Evolutionary conservation across 2,888 invertebrate genomes (phyloP).

Genomic region (Venustoraphidia nigricollis): DNA sequence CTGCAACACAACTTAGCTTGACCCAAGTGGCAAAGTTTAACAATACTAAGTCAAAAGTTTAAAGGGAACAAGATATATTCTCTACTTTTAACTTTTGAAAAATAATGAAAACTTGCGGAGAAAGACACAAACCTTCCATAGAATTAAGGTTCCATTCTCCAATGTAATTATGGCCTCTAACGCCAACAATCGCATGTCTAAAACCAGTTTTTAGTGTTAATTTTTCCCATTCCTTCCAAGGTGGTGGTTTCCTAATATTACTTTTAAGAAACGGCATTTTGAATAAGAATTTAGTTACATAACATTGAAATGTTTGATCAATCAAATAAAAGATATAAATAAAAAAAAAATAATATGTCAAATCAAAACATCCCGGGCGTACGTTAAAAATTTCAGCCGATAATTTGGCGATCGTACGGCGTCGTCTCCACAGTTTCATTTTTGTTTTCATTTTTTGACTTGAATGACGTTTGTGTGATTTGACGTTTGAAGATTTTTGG

Average conservation of each 20-base stretch:
- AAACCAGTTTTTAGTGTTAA: conserved; percentile 37
- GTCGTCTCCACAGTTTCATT: no score
- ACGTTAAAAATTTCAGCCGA: no score
- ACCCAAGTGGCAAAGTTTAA: background rate
- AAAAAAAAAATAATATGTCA: no score
- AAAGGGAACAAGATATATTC: background rate
- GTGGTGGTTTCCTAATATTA: conserved; percentile 12
- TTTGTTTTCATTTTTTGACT: no score
- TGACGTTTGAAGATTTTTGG: no score
- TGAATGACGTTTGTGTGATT: no score
- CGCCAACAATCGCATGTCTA: conserved; percentile 37
- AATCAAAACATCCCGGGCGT: no score
- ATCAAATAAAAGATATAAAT: background rate
- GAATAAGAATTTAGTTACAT: conserved; percentile 6
- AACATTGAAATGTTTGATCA: conserved; percentile 6
- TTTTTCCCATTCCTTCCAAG: conserved; percentile 27
- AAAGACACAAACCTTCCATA: conserved; percentile 22
- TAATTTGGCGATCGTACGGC: no score
- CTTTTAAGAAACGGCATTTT: conserved; percentile 21
- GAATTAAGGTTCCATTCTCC: conserved; percentile 44
- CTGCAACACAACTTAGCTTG: no score
- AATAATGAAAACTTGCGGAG: background rate
- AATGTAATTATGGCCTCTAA: conserved; percentile 34
- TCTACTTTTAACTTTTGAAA: background rate
- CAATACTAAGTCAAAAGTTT: background rate